Evolutionary conservation across 2,888 invertebrate genomes (phyloP), one percentile per base, ranked within the genome.

Genomic region (Ophonus ardosiacus): DNA sequence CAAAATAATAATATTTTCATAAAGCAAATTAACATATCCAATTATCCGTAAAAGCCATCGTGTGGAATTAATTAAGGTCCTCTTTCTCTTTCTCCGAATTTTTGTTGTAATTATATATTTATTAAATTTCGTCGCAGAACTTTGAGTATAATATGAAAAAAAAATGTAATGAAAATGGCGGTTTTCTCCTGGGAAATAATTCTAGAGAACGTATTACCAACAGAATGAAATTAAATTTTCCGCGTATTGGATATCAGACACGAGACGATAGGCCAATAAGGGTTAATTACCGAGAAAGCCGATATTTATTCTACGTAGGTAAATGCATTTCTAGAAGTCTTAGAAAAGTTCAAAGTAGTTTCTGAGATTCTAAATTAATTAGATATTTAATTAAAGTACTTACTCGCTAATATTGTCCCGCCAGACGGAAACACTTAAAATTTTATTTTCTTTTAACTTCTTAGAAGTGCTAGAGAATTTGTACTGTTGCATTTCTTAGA

Each of bases 331-430:
- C 43, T 13, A 51, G 43, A 51, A 51, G 13, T 51, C 8, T 13
- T 13, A 51, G 43, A 51, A 51, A 51, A 51, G 43, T 51, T 51
- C 43, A 8, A 51, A 51, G 43, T 51, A 51, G 43, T 51, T 51
- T 10, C 43, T 13, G 10, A 51, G 43, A 51, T 51, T 51, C 43
- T 21, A 63, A 63, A 21, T 63, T 21, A 21, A 63, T 63, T 21
- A 63, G 24, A 63, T 63, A 63, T 63, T 63, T 63, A 63, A 63
- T 63, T 63, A 63, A 63, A 24, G 1, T 21, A 63, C 63, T 51
- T 51, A 51, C 43, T 51, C 13, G 43, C 43, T 51, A 51, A 51
- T 51, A 51, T 51, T 51, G 43, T 51, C 43, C 13, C 13, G 43
- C 10, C 43, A 51, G 43, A 51, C 43, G 43, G 43, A 51, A 51